Base-by-base conservation (phyloP, 2,113 vertebrate genomes). In the Polyodon spathula region DNA sequence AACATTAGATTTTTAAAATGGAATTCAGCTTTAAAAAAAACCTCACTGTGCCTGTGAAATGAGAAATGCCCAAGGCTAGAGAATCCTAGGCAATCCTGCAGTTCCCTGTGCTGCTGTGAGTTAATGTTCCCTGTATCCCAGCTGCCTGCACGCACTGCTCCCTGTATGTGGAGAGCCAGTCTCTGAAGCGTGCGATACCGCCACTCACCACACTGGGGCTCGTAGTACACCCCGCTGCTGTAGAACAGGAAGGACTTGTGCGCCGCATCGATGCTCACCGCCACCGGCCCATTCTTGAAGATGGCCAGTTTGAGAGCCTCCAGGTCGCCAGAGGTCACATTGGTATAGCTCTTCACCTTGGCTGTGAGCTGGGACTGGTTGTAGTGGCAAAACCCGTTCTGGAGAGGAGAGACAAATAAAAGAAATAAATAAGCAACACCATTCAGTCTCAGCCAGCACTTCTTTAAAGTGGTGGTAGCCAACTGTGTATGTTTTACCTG, bases 331-430 rank as follows among this genome's bases (percentile, higher is more conserved):
- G 86, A 88, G 14, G 86, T 87, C 59, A 88, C 71, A 0, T 91
- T 91, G 42, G 80, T 86, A n/a, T 89, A 92, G 67, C 86, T 78
- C 0, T 80, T 74, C 68, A 93, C 68, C 12, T 46, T 74, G 6
- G 82, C 88, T 1, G 78, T 71, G 53, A 87, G 70, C 71, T 78
- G 70, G 0, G 85, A 87, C 6, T 74, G 6, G 66, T 89, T 86
- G 65, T 85, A 53, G 39, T 89, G 89, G 71, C 88, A 91, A 62
- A 84, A 68, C 8, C 87, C 78, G 0, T 90, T 90, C 91, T 88
- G 66, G n/a, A 62, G 63, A 15, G 27, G n/a, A 61, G 1, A 69
- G n/a, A n/a, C n/a, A n/a, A n/a, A n/a, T 3, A 40, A 6, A 3
- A n/a, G n/a, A n/a, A n/a, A n/a, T n/a, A n/a, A n/a, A n/a, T n/a